Conservation (phyloP, 2,888 invertebrate genomes). For the Zonitis immaculata region DNA sequence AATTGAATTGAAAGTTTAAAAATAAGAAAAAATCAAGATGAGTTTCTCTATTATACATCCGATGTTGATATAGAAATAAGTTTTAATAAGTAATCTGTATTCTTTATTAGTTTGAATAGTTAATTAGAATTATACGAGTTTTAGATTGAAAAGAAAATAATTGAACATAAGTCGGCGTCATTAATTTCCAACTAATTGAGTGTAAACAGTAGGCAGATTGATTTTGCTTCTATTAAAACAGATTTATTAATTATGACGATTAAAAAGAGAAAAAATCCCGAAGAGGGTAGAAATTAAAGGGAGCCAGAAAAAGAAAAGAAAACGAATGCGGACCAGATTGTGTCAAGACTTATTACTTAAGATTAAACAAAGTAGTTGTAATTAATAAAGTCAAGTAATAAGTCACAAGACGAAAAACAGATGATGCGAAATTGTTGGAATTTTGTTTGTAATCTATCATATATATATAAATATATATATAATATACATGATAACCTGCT, state of each 20-base stretch:
- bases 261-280: not conserved
- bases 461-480: no score
- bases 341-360: slow-evolving; percentile 23
- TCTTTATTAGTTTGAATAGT: not conserved
- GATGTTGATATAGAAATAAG: no score
- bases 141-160: no score
- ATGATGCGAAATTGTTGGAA: no score
- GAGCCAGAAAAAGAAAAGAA: not conserved
- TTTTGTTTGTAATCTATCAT: no score
- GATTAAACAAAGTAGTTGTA: slow-evolving; percentile 18
- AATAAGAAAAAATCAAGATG: not conserved
- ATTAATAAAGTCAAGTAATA: slow-evolving; percentile 11
- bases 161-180: no score
- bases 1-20: not conserved
- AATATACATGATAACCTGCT: no score
- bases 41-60: no score
- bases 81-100: not conserved
- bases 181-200: slow-evolving; percentile 25
- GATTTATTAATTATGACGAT: slow-evolving; percentile 17
- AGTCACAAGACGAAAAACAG: not conserved
- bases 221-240: slow-evolving; percentile 16
- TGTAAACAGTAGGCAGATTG: slow-evolving; percentile 24
- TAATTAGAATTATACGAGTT: not conserved
- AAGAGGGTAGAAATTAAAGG: not conserved
- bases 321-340: slow-evolving; percentile 13